Evolutionary conservation across 37 sponge, comb jelly and placozoan genomes (phyloP), one percentile per base, ranked within the genome.

Genomic region (Ephydatia muelleri): DNA sequence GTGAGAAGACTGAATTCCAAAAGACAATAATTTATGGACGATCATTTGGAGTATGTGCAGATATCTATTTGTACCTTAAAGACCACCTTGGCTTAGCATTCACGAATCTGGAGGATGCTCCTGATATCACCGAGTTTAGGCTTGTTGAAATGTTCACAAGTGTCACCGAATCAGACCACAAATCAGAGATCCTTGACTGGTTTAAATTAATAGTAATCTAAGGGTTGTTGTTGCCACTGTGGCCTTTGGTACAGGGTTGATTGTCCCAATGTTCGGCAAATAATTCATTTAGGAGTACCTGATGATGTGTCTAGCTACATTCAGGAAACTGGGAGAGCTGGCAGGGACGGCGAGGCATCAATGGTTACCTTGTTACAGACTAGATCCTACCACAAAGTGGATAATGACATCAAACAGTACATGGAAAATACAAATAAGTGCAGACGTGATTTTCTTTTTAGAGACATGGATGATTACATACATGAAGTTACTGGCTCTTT

Each of bases 131-230:
- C n/a, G n/a, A n/a, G n/a, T n/a, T n/a, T n/a, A n/a, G n/a, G n/a
- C n/a, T n/a, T n/a, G n/a, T n/a, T 3, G 85, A 84, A 40, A 84
- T 76, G 85, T 84, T 43, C 36, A 84, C 85, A 1, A 76, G 85
- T 76, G 67, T 27, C 3, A 84, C 78, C 0, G 71, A 35, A 2
- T 5, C 14, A 37, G 32, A 37, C 2, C 40, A 67, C 29, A 84
- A 84, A 66, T 1, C 25, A 1, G 23, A 76, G 11, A 84, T 84
- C 21, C 22, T 82, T 68, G 29, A 8, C n/a, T 29, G 28, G 5
- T 68, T 68, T 68, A 68, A 26, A 4, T 8, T 28, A 68, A 26
- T 8, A 11, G 2, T n/a, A n/a, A n/a, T n/a, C n/a, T n/a, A n/a
- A n/a, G n/a, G n/a, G n/a, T n/a, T n/a, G n/a, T n/a, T n/a, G 31